Base-by-base conservation (phyloP, 2,797 vertebrate species). In the Orestias chungarensis region DNA sequence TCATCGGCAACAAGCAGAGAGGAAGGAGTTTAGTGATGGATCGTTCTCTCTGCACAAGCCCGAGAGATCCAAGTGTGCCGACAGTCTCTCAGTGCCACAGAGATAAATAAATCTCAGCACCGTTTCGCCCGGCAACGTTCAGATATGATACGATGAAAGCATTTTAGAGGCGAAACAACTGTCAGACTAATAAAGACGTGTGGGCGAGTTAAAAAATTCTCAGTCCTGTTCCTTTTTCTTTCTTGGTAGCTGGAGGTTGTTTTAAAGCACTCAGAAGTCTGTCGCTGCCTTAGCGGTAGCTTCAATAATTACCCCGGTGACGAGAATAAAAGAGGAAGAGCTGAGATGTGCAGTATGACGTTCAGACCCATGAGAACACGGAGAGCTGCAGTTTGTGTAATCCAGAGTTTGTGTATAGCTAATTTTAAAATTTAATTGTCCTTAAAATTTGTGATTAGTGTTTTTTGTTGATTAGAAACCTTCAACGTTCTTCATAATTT, bases 241-340 rank as follows among this genome's bases (percentile, higher is more conserved):
- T 31, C 6, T 10, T 18, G 9, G 55, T 33, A 9, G 9, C 29
- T 59, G 18, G 31, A 59, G 31, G 55, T 35, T 31, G 8, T 35
- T 59, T 59, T 6, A 59, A 59, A 59, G 17, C 55, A 35, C 31
- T 35, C 55, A 59, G 55, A 7, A 59, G 35, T 33, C 55, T 18
- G 9, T 33, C 18, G 20, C 29, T 59, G 55, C 31, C 31, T 59
- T 35, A 33, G 55, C 23, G 55, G 55, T 18, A 59, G 55, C 31
- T 59, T 59, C 55, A 33, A 59, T 59, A 59, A 59, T 59, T 59
- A 59, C 55, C 18, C 31, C 23, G 55, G 18, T 59, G 55, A 31
- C 31, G 35, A 59, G 65, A 33, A 49, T 33, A 69, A 69, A n/a
- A 50, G 23, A 3, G 1, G 29, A 59, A 59, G 18, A 18, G 31